Base-by-base conservation (phyloP, 2,113 vertebrate species). In the Morone chrysops region DNA sequence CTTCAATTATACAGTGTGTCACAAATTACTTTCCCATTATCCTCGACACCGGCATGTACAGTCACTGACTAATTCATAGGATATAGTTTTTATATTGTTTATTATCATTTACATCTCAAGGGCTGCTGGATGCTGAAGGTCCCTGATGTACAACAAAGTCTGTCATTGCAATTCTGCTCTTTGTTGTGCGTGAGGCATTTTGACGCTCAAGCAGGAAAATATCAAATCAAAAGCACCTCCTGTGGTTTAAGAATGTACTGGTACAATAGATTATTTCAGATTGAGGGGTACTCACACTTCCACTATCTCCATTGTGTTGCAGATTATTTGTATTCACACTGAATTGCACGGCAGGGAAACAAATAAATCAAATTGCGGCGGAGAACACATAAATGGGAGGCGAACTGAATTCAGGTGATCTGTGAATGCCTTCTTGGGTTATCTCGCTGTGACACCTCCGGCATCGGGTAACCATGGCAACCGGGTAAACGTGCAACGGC, bases 381-480 rank as follows among this genome's bases (percentile, higher is more conserved):
- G 69, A 73, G 79, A 90, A 88, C 68, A 81, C 86, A 85, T 83
- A 90, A 91, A 92, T 36, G 75, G 86, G 83, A 90, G 90, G 91
- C 72, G 25, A 89, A 87, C 77, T 83, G 85, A 91, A 93, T 92
- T 93, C 91, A 94, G 94, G 94, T 94, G 92, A 94, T 94, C 88
- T 91, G 92, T 89, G 90, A 94, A 93, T 93, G 90, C 91, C 91
- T 94, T 91, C 90, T 93, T 92, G 87, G 91, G 92, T 91, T 93
- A 92, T 92, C 88, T 93, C n/a, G 67, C 89, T 69, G 88, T 92
- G 90, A 91, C 90, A 93, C 90, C 91, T 85, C 87, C 86, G 70
- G 91, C 90, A 85, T 85, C 81, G 79, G 84, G 93, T 94, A 90
- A 83, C 94, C 93, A 95, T 93, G 90, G 93, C 91, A 92, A 96